Conservation (phyloP, 2,888 invertebrate genomes). For the Acanthosoma haemorrhoidale region DNA sequence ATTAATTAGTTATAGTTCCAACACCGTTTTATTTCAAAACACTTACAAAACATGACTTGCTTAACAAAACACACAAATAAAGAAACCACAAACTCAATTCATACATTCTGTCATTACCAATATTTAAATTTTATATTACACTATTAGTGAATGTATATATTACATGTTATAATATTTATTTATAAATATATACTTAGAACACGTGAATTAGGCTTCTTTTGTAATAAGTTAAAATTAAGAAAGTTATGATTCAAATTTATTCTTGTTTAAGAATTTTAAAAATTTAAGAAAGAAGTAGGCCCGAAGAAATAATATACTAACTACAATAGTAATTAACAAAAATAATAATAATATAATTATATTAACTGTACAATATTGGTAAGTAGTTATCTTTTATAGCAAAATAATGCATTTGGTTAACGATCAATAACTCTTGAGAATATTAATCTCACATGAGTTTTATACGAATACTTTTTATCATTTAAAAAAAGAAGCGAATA, state of each 20-base stretch:
- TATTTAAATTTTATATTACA: conserved; percentile 1
- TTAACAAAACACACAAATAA: background rate
- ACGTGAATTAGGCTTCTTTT: background rate
- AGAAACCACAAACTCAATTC: background rate
- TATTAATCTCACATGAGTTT: background rate
- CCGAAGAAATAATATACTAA: background rate
- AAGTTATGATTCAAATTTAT: background rate
- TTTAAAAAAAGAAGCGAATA: background rate
- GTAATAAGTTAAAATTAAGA: background rate
- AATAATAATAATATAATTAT: background rate
- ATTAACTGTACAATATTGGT: conserved; percentile 13
- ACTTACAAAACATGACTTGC: background rate
- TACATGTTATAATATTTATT: background rate
- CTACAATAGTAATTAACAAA: background rate
- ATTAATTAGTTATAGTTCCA: too few species aligned
- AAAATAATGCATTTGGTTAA: conserved; percentile 14
- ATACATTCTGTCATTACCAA: background rate
- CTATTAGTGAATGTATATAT: background rate
- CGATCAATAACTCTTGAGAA: background rate
- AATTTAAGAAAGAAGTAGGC: background rate
- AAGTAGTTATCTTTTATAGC: background rate
- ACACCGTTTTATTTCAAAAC: conserved; percentile 20
- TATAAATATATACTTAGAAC: background rate
- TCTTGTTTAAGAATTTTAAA: background rate
- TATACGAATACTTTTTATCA: background rate